A percentile compares a stretch with the other conserved stretches of the same genome.
phyloP scores from a whole-genome alignment of 2,113 vertebrate species.

The Platycercus adscitus region DNA sequence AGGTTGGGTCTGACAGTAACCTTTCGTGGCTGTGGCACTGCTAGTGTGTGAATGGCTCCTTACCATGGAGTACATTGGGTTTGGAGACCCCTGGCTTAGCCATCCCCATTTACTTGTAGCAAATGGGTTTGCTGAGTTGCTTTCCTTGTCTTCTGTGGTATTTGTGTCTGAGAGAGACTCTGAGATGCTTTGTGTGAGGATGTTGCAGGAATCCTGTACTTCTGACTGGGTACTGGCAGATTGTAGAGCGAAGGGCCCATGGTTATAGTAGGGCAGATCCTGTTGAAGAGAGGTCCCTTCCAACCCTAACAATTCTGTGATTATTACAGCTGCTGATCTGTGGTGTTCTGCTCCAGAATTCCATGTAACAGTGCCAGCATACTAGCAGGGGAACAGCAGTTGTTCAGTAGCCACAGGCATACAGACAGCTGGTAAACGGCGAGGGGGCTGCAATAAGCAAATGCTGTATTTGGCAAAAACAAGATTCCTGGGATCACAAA shows the following conservation, averaged over 20 bases:
- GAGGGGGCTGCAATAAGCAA: not conserved
- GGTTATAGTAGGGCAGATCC: not conserved
- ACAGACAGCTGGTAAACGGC: not conserved
- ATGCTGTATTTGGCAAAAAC: not conserved
- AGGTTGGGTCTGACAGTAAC: not conserved
- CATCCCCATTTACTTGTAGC: not conserved
- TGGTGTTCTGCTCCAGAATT: not conserved
- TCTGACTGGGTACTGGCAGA: not conserved
- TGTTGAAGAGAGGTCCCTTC: not conserved
- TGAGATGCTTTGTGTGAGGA: not conserved
- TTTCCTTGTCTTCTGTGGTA: not conserved
- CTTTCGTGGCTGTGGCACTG: not conserved
- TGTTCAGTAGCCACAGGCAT: not conserved
- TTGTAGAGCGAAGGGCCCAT: not conserved
- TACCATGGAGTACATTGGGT: fast-evolving
- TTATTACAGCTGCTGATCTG: not conserved
- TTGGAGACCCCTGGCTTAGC: not conserved
- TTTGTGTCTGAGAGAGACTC: fast-evolving
- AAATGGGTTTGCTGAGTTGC: not conserved
- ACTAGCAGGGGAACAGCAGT: not conserved
- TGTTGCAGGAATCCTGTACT: not conserved
- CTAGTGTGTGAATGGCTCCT: not conserved
- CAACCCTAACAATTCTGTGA: not conserved
- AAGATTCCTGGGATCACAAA: not conserved
- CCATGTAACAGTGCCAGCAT: not conserved